Percentiles rank a stretch among this genome's conserved stretches.
Conservation (phyloP, 2,888 invertebrate genomes). For the Orthonychiurus folsomi region DNA sequence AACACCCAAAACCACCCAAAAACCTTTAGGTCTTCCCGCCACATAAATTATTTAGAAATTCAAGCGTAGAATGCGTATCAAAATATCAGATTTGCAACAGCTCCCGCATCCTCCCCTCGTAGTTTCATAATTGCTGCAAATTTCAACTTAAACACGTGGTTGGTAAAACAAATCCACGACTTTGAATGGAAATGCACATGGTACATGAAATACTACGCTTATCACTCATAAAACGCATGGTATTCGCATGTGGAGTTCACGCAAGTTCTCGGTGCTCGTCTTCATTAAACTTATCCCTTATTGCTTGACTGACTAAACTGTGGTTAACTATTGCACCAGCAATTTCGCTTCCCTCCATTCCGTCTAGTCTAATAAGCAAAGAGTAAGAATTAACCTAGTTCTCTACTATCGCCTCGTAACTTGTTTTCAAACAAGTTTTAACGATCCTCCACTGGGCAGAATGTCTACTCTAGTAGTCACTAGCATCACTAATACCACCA, state of each 20-base stretch:
- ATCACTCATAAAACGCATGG: too few relatives aligned
- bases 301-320: not conserved
- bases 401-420: not conserved
- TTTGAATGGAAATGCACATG: too few relatives aligned
- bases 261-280: not conserved
- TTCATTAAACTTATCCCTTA: not conserved
- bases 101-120: not conserved
- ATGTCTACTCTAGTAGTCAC: not conserved
- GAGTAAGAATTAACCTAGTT: not conserved
- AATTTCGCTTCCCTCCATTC: not conserved
- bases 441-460: not conserved
- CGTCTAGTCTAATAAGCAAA: not conserved
- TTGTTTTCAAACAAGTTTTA: not conserved
- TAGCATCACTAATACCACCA: too few relatives aligned
- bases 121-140: not conserved
- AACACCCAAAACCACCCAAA: too few relatives aligned
- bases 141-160: too few relatives aligned
- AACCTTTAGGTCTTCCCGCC: too few relatives aligned
- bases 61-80: too few relatives aligned
- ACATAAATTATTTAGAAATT: too few relatives aligned
- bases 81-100: too few relatives aligned
- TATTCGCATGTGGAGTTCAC: too few relatives aligned
- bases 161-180: too few relatives aligned
- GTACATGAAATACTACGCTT: too few relatives aligned
- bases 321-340: not conserved